Evolutionary conservation across 1,140 invertebrate species (phyloP), one percentile per base, ranked within the genome.

Genomic region (Pantala flavescens): DNA sequence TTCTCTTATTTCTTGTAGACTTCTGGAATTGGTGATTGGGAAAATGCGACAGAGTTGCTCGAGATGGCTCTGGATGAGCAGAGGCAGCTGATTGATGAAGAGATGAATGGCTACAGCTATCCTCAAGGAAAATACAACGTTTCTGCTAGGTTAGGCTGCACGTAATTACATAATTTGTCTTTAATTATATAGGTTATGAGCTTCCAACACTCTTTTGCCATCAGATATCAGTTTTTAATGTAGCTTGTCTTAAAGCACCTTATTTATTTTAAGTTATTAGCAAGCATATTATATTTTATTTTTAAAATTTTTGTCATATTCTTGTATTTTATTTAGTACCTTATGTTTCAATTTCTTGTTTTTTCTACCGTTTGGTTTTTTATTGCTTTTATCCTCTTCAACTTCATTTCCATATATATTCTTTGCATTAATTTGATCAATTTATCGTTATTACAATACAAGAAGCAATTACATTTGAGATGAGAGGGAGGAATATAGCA

Each of bases 81-180:
- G 80, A 82, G 86, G 73, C 80, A 77, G 42, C 79, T 83, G 24
- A 86, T 90, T 63, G 81, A 82, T 42, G 80, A 80, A 72, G 87
- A 89, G 79, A 88, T 90, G 85, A 80, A 83, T 63, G 85, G 85
- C 78, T 90, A 89, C 77, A 81, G 83, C 43, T 90, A 88, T 81
- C 86, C 86, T 3, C 81, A 83, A 72, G 88, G 87, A 75, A 83
- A 80, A 78, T 84, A 84, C 76, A 84, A 84, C 49, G 77, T 84
- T 19, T 85, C 85, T 63, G 49, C 49, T 3, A 63, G 49, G 49
- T 14, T 7, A 63, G 49, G 49, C 49, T 14, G 5, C 12, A 3
- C 49, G n/a, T 63, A 3, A 21, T 63, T 63, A 3, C 16, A 16
- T 63, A 1, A 21, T 63, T 21, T 5, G 16, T 19, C n/a, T 19